Conservation (phyloP, 2,797 vertebrate species). For the Sebastes wilsoni region DNA sequence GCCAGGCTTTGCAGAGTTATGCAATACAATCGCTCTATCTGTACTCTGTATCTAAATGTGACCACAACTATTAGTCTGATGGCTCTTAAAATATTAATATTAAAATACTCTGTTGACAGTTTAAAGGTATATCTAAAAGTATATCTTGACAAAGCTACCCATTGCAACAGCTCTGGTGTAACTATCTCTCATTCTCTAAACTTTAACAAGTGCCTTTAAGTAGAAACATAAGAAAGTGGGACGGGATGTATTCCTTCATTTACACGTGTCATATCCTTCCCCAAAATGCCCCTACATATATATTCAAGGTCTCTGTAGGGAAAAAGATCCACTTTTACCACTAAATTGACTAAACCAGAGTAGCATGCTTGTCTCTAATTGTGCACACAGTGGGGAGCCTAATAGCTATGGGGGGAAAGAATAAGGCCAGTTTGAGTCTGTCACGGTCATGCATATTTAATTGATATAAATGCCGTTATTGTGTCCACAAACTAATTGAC, state of each 20-base stretch:
- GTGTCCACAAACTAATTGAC: slow-evolving; percentile 14
- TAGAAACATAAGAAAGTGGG: neutral
- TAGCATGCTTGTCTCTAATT: slow-evolving; percentile 8
- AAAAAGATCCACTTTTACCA: neutral
- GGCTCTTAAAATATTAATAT: neutral
- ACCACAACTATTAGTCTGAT: neutral
- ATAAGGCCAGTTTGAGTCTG: slow-evolving; percentile 16
- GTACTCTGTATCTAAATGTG: neutral
- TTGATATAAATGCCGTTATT: slow-evolving; percentile 25
- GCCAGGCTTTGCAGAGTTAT: no score
- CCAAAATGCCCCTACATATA: neutral
- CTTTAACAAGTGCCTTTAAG: neutral
- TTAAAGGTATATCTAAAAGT: neutral
- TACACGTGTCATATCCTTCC: neutral
- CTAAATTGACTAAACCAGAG: neutral
- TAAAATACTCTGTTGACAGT: accelerated
- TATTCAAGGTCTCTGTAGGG: neutral
- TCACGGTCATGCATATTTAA: slow-evolving; percentile 43
- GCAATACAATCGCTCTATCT: neutral
- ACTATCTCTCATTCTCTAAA: neutral
- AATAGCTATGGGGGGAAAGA: slow-evolving; percentile 8
- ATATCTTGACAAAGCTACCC: neutral
- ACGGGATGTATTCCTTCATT: neutral
- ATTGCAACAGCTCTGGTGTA: neutral
- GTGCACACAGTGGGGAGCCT: slow-evolving; percentile 17